A percentile compares a stretch with the other conserved stretches of the same genome.
These are phyloP conservation scores for Rhopalosiphum padi DNA, from an alignment of 1,140 invertebrate genomes.

Conservation along the genomic window DNA sequence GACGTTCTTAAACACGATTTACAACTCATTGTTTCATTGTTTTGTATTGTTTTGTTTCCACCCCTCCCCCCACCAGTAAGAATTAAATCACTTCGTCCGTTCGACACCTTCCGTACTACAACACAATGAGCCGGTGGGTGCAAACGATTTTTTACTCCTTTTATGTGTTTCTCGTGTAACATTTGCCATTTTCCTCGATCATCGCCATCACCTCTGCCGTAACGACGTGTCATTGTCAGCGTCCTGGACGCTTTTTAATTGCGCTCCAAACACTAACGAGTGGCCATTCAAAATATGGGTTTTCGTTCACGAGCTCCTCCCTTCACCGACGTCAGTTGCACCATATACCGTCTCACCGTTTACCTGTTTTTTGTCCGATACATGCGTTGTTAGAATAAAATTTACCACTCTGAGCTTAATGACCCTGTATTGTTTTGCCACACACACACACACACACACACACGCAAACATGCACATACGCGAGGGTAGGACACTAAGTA, in stretches of 20 bases:
- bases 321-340: neutral
- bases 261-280: conserved; percentile 40
- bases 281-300: conserved; percentile 36
- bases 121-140: neutral
- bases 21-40: neutral
- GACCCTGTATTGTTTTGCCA: conserved; percentile 34
- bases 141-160: neutral
- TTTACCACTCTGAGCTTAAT: neutral
- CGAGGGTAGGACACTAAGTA: neutral
- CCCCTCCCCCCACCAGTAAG: neutral
- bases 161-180: neutral
- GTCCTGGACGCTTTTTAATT: conserved; percentile 46
- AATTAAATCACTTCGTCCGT: neutral
- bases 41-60: neutral
- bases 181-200: neutral
- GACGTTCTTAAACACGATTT: neutral
- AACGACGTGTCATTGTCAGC: conserved; percentile 49
- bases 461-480: neutral
- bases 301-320: neutral
- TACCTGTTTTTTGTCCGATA: conserved; percentile 46
- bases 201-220: neutral
- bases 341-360: neutral
- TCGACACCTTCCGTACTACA: neutral
- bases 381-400: conserved; percentile 8
- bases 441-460: neutral